Conservation (phyloP, 2,888 invertebrate genomes). For the Belgica antarctica region DNA sequence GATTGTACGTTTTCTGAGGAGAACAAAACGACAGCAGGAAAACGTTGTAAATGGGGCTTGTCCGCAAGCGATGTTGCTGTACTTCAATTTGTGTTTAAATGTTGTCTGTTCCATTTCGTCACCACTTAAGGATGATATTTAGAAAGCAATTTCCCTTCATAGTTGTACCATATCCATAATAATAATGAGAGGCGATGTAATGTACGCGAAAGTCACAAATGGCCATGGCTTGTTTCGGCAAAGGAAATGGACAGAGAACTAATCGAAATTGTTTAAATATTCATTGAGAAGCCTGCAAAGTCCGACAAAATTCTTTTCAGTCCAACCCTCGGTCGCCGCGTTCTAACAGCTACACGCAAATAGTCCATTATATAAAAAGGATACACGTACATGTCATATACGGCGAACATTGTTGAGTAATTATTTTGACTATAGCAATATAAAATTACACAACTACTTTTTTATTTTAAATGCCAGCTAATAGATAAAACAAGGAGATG, state of each 20-base stretch:
- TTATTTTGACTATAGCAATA: constrained; percentile 22
- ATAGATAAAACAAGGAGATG: constrained; percentile 11
- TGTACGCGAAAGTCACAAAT: constrained; percentile 5
- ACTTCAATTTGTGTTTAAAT: too few relatives aligned
- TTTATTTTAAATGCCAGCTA: constrained; percentile 28
- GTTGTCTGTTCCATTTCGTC: too few relatives aligned
- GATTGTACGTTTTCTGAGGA: too few relatives aligned
- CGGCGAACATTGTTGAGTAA: constrained; percentile 17
- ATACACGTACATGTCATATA: constrained; percentile 25
- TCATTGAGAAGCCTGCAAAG: constrained; percentile 35
- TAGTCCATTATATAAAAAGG: constrained; percentile 37
- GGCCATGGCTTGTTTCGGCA: not conserved
- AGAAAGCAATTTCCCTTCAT: not conserved
- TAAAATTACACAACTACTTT: constrained; percentile 32
- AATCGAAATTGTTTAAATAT: constrained; percentile 42
- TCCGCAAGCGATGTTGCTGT: too few relatives aligned
- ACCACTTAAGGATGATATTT: too few relatives aligned
- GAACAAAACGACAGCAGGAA: not conserved
- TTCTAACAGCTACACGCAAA: constrained; percentile 30
- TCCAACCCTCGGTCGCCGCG: not conserved
- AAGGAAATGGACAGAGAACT: not conserved
- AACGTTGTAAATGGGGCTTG: too few relatives aligned
- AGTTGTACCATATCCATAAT: not conserved
- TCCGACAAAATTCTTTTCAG: not conserved
- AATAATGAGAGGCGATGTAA: not conserved